Base-by-base conservation (phyloP, 2,797 vertebrate species). In the Alca torda region DNA sequence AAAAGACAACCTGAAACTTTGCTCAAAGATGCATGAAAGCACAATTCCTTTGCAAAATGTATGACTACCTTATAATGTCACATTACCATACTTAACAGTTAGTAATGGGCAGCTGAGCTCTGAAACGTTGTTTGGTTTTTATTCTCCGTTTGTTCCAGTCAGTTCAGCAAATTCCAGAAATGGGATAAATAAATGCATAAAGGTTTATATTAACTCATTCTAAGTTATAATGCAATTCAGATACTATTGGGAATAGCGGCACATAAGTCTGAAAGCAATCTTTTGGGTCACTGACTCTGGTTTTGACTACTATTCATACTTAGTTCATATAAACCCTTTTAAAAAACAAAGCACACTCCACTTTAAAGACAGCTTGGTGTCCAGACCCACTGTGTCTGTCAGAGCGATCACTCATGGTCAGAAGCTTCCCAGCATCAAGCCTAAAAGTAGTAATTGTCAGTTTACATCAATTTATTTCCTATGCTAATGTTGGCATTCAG, bases 1-100 rank as follows among this genome's bases (percentile, higher is more conserved):
- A 97, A 91, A 48, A 85, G 74, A 63, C 63, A 97, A 95, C 84
- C 94, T 96, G 93, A 90, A 95, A 95, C 93, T 96, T 93, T 96
- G 93, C 67, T 97, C 91, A 96, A 64, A 89, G 91, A 94, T 95
- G 93, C 97, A 91, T 96, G 94, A 97, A 97, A 83, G 75, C 28
- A 19, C 87, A 84, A 68, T 89, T 96, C 81, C 85, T 88, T 72
- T 81, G 91, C 84, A 94, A 91, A 93, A 90, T 35, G 64, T 69
- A 51, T 23, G 54, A 68, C 79, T 73, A 46, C 84, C 90, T 95
- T 78, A 48, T 92, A 96, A 97, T 84, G 93, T 84, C 94, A 88
- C 89, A 89, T 89, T 90, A 86, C 82, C 96, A 90, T 90, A 93
- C 23, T 17, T 3, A 25, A 25, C 43, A 89, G 95, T 95, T 72